Conservation (phyloP, 2,888 invertebrate genomes). For the Drosophila kanekoi region DNA sequence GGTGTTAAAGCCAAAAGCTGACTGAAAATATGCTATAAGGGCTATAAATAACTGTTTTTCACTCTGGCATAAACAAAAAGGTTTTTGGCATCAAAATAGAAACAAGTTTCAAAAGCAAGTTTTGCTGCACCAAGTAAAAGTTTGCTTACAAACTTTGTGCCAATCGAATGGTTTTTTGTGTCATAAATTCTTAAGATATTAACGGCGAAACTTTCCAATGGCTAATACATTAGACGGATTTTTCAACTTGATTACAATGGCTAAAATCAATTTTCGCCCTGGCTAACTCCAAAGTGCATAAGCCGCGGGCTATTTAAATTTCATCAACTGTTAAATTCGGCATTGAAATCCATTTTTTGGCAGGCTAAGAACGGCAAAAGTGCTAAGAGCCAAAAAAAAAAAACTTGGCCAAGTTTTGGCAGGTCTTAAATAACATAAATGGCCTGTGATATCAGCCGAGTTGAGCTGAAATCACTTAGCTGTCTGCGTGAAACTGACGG, state of each 20-base stretch:
- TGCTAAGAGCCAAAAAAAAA: slow-evolving; percentile 1
- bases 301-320: slow-evolving; percentile 17
- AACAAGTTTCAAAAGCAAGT: slow-evolving; percentile 21
- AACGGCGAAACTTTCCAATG: slow-evolving; percentile 16
- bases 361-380: slow-evolving; percentile 6
- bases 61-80: not conserved
- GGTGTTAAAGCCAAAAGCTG: slow-evolving; percentile 8
- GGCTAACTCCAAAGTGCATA: slow-evolving; percentile 1
- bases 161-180: slow-evolving; percentile 33
- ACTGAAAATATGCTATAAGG: not conserved
- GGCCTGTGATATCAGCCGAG: slow-evolving; percentile 20
- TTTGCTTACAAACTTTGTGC: slow-evolving; percentile 47
- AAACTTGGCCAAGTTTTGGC: slow-evolving; percentile 45
- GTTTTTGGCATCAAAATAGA: slow-evolving; percentile 4
- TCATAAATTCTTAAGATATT: slow-evolving; percentile 31
- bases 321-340: slow-evolving; percentile 12
- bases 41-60: slow-evolving; percentile 11
- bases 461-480: slow-evolving; percentile 56
- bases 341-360: slow-evolving; percentile 18
- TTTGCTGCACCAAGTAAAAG: slow-evolving; percentile 33
- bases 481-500: slow-evolving; percentile 24
- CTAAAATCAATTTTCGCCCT: not conserved
- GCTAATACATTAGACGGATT: slow-evolving; percentile 11
- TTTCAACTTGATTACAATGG: slow-evolving; percentile 26
- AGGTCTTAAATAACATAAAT: slow-evolving; percentile 50